These are phyloP conservation scores for Spialia ferax DNA, from an alignment of 2,888 invertebrate species.

Conservation along the genomic window DNA sequence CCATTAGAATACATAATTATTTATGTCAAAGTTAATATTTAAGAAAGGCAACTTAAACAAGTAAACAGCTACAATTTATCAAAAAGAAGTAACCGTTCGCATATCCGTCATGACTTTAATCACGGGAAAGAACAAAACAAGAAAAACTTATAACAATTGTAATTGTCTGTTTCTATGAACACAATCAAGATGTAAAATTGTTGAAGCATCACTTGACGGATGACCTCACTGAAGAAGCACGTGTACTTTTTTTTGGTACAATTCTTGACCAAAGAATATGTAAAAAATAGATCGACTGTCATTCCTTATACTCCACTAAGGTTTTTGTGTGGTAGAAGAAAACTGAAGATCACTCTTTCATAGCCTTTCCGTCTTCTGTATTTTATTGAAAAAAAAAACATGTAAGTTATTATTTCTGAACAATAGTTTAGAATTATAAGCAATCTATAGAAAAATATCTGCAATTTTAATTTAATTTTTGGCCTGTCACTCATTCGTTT, in stretches of 20 bases:
- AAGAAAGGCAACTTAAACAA: no score
- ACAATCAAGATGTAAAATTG: slow-evolving; percentile 19
- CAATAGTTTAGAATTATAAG: no score
- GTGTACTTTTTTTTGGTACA: slow-evolving; percentile 1
- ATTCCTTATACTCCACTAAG: not conserved
- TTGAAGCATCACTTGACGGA: slow-evolving; percentile 1
- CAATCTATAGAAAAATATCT: no score
- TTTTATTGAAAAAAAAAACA: no score
- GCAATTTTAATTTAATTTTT: no score
- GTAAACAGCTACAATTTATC: not conserved
- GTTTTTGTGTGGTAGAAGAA: no score
- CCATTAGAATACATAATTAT: no score
- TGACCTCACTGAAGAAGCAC: not conserved
- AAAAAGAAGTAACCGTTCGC: not conserved
- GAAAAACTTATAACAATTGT: slow-evolving; percentile 24
- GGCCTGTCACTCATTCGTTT: no score
- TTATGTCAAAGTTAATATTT: no score
- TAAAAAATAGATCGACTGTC: not conserved
- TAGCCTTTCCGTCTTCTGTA: no score
- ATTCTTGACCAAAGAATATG: not conserved
- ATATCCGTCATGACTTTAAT: not conserved
- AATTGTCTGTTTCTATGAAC: slow-evolving; percentile 30
- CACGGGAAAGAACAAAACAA: slow-evolving; percentile 24
- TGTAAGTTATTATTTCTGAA: no score
- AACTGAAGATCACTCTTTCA: no score